Conservation (phyloP, 2,888 invertebrate genomes). For the Eucera pruinosa region DNA sequence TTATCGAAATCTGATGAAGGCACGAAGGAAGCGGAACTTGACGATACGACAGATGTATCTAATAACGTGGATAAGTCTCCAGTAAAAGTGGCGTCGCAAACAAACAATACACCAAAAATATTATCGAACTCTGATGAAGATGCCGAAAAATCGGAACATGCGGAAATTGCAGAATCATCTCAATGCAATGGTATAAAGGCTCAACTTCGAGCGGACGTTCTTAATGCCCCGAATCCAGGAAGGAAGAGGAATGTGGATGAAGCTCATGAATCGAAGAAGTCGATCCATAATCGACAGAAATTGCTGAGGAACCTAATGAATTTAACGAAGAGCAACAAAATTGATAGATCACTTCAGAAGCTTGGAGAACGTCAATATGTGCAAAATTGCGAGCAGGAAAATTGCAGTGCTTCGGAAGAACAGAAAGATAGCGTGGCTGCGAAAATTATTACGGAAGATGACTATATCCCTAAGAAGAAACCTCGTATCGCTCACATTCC, state of each 20-base stretch:
- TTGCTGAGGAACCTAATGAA: constrained; percentile 67
- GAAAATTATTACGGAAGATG: background rate
- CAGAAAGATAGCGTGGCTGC: too few relatives aligned
- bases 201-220: background rate
- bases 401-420: background rate
- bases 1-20: background rate
- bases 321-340: constrained; percentile 62
- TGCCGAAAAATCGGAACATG: background rate
- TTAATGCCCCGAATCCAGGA: too few relatives aligned
- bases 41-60: too few relatives aligned
- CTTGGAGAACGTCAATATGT: background rate
- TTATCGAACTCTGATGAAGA: too few relatives aligned
- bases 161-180: background rate
- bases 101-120: too few relatives aligned
- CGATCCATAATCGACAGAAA: background rate
- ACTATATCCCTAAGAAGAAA: constrained; percentile 57
- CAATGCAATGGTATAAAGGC: too few relatives aligned
- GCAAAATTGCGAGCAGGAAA: background rate
- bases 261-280: background rate
- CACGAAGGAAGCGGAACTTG: too few relatives aligned
- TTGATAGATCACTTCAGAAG: constrained; percentile 16
- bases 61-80: too few relatives aligned
- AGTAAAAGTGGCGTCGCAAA: too few relatives aligned
- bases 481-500: constrained; percentile 72
- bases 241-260: constrained; percentile 14